phyloP scores from a whole-genome alignment of 2,797 vertebrate species.

The Onychomys arenicola region DNA sequence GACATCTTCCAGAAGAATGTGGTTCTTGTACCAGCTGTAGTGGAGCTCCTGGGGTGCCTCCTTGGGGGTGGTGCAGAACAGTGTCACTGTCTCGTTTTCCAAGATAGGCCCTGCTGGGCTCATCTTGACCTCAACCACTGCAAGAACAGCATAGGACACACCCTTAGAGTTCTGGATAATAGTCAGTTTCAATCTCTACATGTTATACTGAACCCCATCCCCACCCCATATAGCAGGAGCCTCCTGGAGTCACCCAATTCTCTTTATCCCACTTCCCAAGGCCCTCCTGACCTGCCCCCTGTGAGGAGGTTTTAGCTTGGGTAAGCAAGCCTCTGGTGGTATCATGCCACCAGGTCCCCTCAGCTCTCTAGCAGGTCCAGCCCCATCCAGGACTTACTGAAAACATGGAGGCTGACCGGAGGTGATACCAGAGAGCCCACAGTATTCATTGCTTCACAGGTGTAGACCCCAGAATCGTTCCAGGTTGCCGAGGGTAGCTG shows the following conservation, averaged over 20 bases:
- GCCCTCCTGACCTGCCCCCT: neutral
- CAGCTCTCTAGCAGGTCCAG: neutral
- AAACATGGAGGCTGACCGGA: slow-evolving; percentile 69
- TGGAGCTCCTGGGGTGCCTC: slow-evolving; percentile 72
- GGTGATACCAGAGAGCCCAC: slow-evolving; percentile 56
- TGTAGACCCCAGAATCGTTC: slow-evolving; percentile 83
- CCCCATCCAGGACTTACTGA: slow-evolving; percentile 85
- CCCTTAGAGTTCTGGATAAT: neutral
- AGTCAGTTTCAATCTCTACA: neutral
- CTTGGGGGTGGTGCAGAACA: slow-evolving; percentile 83
- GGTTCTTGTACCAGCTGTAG: slow-evolving; percentile 88
- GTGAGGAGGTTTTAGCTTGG: fast-evolving
- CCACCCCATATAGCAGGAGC: neutral
- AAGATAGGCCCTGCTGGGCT: slow-evolving; percentile 70
- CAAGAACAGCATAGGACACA: fast-evolving
- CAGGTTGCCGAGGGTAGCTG: slow-evolving; percentile 54
- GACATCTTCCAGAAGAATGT: slow-evolving; percentile 75
- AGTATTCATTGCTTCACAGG: slow-evolving; percentile 79
- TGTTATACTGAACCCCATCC: no score
- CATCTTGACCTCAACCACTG: slow-evolving; percentile 82
- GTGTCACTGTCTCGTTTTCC: slow-evolving; percentile 83
- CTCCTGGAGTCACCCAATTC: neutral
- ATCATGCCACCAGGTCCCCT: neutral
- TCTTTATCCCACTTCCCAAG: neutral
- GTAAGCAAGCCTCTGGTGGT: neutral